These are phyloP conservation scores for Drosophila melanosoma DNA, from an alignment of 2,888 invertebrate genomes.

Conservation along the genomic window DNA sequence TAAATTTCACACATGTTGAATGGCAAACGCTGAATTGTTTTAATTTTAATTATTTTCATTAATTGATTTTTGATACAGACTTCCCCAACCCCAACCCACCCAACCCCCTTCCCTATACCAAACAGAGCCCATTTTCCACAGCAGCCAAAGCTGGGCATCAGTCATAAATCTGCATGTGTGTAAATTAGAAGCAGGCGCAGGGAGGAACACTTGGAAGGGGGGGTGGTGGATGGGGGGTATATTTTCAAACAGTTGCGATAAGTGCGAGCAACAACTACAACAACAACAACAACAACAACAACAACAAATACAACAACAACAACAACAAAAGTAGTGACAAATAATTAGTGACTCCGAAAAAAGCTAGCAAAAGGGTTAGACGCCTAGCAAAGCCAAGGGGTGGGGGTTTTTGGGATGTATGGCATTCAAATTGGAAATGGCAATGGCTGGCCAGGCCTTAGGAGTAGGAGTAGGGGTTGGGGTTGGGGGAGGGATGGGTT, in stretches of 20 bases:
- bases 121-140: background rate
- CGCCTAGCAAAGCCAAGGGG: conserved; percentile 35
- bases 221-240: background rate
- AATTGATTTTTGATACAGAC: conserved; percentile 81
- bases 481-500: conserved; percentile 9
- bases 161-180: conserved; percentile 69
- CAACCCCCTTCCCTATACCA: background rate
- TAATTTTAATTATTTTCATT: conserved; percentile 82
- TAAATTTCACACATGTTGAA: conserved; percentile 82
- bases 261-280: conserved; percentile 21
- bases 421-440: conserved; percentile 18
- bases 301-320: background rate
- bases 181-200: conserved; percentile 27
- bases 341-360: conserved; percentile 58
- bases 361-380: conserved; percentile 60
- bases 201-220: background rate
- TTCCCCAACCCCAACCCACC: background rate
- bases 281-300: background rate
- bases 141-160: conserved; percentile 8
- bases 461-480: background rate
- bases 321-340: conserved; percentile 31
- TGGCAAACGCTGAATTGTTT: conserved; percentile 70
- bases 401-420: conserved; percentile 21
- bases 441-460: conserved; percentile 3
- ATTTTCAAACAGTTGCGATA: conserved; percentile 32